These are phyloP conservation scores for Sebastes alutus DNA, from an alignment of 2,797 vertebrate genomes.

Conservation along the genomic window DNA sequence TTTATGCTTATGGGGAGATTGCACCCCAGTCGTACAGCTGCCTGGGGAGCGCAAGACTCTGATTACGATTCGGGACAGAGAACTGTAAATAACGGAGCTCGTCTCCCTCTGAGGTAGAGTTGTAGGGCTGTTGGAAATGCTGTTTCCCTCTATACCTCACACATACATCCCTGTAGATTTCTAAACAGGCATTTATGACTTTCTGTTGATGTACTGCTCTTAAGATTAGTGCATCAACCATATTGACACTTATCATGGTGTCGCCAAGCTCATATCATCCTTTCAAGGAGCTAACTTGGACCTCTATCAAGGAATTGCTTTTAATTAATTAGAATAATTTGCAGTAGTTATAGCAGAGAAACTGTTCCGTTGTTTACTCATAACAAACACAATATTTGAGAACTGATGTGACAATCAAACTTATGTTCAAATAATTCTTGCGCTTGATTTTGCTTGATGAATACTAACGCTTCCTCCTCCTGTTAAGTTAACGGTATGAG, in stretches of 20 bases:
- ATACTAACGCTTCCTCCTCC: constrained; percentile 29
- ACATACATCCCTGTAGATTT: constrained; percentile 63
- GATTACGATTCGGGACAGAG: constrained; percentile 79
- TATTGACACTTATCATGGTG: constrained; percentile 33
- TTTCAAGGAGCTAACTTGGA: constrained; percentile 8
- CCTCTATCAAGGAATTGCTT: neutral
- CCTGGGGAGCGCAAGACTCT: constrained; percentile 73
- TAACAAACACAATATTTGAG: neutral
- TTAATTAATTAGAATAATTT: neutral
- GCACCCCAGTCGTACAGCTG: constrained; percentile 69
- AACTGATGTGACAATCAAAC: constrained; percentile 17
- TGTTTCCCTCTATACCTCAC: constrained; percentile 46
- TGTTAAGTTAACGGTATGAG: constrained; percentile 42
- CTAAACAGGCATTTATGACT: constrained; percentile 69
- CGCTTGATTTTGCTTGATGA: constrained; percentile 64
- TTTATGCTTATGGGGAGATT: constrained; percentile 79
- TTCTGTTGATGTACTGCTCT: constrained; percentile 61
- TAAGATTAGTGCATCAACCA: constrained; percentile 58
- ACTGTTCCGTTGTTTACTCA: constrained; percentile 1
- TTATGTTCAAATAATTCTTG: constrained; percentile 53
- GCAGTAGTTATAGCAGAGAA: neutral
- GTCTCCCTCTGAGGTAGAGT: constrained; percentile 64
- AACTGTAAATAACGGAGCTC: constrained; percentile 77
- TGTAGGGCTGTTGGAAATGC: constrained; percentile 55
- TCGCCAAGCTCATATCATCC: constrained; percentile 13